Base-by-base conservation (phyloP, 2,888 invertebrate species). In the Sinohyriopsis cumingii region DNA sequence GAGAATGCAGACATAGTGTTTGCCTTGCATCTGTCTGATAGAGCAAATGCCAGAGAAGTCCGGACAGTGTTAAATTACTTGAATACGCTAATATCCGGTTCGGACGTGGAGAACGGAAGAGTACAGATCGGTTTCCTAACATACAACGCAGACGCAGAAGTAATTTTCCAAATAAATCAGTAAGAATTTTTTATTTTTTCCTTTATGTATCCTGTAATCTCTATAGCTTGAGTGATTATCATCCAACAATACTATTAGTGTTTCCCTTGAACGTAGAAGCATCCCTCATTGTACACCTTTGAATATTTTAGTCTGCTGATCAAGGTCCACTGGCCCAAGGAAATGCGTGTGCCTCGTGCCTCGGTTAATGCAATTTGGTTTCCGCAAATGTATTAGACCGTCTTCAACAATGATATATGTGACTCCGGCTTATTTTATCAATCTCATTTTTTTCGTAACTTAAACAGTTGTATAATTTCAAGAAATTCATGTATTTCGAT, bases 1-100 rank as follows among this genome's bases (percentile, higher is more conserved):
- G 77, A 78, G 12, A 57, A 71, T 20, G 83, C 82, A 0, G 84
- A 86, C 59, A 73, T 85, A 25, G 77, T 84, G 9, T 77, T 86
- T 55, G 82, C 82, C 20, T 33, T 86, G 33, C 84, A 86, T 71
- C 68, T 82, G 56, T 78, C 81, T 18, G 77, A 77, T n/a, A 59
- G 69, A 1, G 76, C 75, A 19, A 63, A 72, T 9, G 63, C 66
- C 0, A 66, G 63, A 9, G 83, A 85, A 53, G 82, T 78, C 63
- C 55, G 60, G 9, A 56, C 68, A 2, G 71, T 85, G 18, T 71
- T 80, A 25, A 55, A 73, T 1, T 86, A 77, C 65, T 68, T 84
- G 5, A 72, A 73, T 54, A 62, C 68, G 9, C 55, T 84, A 6
- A 66, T 82, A 6, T 67, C 72, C 5, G 69, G 78, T 12, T 78